These are phyloP conservation scores for Loriculus beryllinus DNA, from an alignment of 2,797 vertebrate genomes.

Conservation along the genomic window DNA sequence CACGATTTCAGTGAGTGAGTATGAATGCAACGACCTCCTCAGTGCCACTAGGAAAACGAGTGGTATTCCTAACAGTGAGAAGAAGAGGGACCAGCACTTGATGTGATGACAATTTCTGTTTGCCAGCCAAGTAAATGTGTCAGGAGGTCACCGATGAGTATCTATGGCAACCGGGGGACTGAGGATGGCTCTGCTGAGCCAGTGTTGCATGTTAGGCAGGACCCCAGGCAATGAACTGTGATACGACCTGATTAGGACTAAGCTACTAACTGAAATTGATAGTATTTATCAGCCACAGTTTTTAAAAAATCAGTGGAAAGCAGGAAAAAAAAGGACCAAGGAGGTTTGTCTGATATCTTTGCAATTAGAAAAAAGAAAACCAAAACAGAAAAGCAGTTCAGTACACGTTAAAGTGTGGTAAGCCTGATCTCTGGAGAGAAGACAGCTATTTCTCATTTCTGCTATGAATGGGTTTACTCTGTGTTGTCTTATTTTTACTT, in stretches of 20 bases:
- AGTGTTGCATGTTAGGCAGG: background rate
- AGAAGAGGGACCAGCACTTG: slow-evolving; percentile 17
- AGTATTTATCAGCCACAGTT: background rate
- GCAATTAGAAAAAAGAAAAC: background rate
- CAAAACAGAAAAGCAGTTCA: background rate
- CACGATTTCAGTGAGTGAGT: background rate
- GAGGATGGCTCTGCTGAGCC: slow-evolving; percentile 16
- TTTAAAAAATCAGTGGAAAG: background rate
- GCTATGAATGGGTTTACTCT: slow-evolving; percentile 27
- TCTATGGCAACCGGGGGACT: background rate
- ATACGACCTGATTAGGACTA: background rate
- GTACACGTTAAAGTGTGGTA: background rate
- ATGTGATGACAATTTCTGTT: slow-evolving; percentile 33
- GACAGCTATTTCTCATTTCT: background rate
- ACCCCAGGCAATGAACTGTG: background rate
- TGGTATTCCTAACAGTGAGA: background rate
- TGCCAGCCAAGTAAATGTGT: slow-evolving; percentile 9
- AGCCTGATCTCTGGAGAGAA: slow-evolving; percentile 9
- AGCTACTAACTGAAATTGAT: background rate
- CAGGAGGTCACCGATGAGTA: slow-evolving; percentile 10
- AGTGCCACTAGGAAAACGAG: background rate
- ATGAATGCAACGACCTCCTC: background rate
- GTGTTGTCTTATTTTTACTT: slow-evolving; percentile 16
- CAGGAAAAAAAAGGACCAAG: background rate
- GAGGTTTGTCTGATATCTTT: background rate